Base-by-base conservation (phyloP, 1,140 invertebrate species). In the Choristoneura fumiferana region DNA sequence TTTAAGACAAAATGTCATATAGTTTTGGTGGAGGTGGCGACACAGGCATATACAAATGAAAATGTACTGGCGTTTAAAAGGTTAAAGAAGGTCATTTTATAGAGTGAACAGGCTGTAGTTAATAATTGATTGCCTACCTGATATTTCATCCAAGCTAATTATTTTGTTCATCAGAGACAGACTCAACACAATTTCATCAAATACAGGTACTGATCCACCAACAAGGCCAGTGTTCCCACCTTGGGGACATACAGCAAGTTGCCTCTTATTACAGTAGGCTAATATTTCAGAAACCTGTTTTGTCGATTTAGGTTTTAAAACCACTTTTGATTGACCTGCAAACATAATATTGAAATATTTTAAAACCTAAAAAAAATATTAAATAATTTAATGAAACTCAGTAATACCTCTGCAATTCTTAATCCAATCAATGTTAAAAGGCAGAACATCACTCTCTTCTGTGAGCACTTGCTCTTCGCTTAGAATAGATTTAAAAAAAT, bases 171-270 rank as follows among this genome's bases (percentile, higher is more conserved):
- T 96, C 1, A 96, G 91, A 37, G 91, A 91, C 63, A 96, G 94
- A 5, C 94, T 98, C 0, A 99, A 62, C 9, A 99, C 92, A 57
- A 99, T 94, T 92, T 99, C 98, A 90, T 99, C 98, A 90, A 98
- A 98, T 10, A 99, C 96, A 0, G 98, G 98, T 8, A 98, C 95
- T 68, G 95, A 95, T 0, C 97, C 98, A 33, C 96, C 97, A 6
- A 98, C 96, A 0, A 98, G 87, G 0, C 98, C 97, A 0, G 97
- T 99, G 80, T 98, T 98, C 3, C 97, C 97, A 43, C 96, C 97
- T 90, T 99, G 98, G 0, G 98, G 97, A 78, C 96, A 97, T 4
- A 99, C 94, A 0, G 98, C 98, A 45, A 99, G 81, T 40, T 92
- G 92, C 56, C 93, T 91, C 1, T 94, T 89, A 87, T 98, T 95